A percentile compares a stretch with the other conserved stretches of the same genome.
phyloP scores from a whole-genome alignment of 2,797 vertebrate genomes.

The Carduelis carduelis region DNA sequence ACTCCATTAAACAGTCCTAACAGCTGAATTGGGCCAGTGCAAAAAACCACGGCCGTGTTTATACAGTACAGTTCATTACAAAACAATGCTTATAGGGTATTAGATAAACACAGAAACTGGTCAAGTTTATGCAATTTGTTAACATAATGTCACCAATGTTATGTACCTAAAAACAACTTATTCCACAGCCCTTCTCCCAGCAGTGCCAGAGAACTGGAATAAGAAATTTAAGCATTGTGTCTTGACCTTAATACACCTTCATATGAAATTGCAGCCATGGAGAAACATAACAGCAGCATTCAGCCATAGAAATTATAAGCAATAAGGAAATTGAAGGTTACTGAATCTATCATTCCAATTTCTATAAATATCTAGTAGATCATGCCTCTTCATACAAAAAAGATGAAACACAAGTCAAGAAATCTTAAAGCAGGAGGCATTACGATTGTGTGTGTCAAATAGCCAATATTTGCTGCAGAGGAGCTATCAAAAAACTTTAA shows the following conservation, averaged over 20 bases:
- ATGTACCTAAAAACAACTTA: neutral
- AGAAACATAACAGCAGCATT: neutral
- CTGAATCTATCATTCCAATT: neutral
- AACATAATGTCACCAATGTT: neutral
- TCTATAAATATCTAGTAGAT: neutral
- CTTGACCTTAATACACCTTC: neutral
- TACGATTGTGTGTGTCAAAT: too few relatives aligned
- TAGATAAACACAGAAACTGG: neutral
- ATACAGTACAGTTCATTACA: neutral
- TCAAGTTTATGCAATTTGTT: neutral
- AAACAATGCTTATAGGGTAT: neutral
- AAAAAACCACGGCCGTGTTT: neutral
- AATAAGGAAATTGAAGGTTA: neutral
- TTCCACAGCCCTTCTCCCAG: neutral
- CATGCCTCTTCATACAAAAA: neutral
- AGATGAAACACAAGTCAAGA: neutral
- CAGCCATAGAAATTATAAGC: neutral
- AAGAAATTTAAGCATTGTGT: neutral
- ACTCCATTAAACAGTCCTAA: neutral
- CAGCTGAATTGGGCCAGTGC: neutral
- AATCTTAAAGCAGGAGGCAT: neutral
- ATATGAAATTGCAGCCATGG: neutral
- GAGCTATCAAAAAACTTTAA: neutral
- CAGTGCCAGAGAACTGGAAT: neutral
- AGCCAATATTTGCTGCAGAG: too few relatives aligned